Evolutionary conservation across 2,113 vertebrate species (phyloP), one percentile per base, ranked within the genome.

Genomic region (Nannobrachium achirus): DNA sequence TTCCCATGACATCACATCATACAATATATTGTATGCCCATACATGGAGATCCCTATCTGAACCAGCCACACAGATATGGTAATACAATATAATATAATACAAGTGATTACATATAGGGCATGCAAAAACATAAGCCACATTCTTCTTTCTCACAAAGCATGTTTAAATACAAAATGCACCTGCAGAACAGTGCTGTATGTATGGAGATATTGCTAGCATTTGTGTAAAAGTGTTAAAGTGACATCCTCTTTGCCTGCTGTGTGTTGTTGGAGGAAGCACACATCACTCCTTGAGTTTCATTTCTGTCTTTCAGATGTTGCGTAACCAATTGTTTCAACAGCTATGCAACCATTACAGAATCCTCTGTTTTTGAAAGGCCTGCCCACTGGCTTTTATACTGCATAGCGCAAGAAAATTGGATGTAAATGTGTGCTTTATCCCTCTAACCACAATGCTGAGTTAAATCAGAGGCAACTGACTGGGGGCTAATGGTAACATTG

Each of bases 401-500:
- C 7, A 2, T 61, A 50, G 66, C 53, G 38, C 38, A 53, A 74
- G 56, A 66, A 83, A 79, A 83, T 73, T 83, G 68, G 55, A 76
- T 75, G 69, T 75, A 84, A 84, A 84, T 84, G 60, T 71, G 73
- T 73, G 64, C 77, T 68, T 70, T 66, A 73, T 64, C 52, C 73
- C 68, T 73, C 66, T 58, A 68, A 78, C 70, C 53, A 75, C 61
- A 73, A 65, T 68, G 57, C 50, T 20, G 63, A 52, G 73, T 61
- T 76, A 67, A 76, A 75, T 80, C 52, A 76, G 20, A 60, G n/a
- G 53, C 42, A 68, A 56, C 57, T 65, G 71, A 66, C 44, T 44
- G 44, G 69, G 53, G 68, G 66, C 53, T 69, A 63, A 69, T 73
- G 62, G 68, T 79, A 70, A 49, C 50, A 62, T 39, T 53, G 59